Evolutionary conservation across 2,797 vertebrate species (phyloP).

Genomic region (Tadarida brasiliensis): DNA sequence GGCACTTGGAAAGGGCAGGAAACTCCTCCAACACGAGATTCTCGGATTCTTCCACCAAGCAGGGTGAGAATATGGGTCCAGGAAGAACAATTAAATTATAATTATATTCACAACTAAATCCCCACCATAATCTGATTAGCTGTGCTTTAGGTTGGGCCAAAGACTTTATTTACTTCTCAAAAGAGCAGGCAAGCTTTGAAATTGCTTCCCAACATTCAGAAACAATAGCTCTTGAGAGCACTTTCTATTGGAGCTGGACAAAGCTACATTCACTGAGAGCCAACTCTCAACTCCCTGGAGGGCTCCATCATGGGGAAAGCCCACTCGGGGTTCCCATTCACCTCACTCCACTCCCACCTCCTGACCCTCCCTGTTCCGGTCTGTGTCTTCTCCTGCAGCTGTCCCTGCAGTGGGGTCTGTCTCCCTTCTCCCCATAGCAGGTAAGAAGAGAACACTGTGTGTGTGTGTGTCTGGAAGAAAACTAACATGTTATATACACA

Average conservation of each 20-base stretch:
- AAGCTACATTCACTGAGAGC: neutral
- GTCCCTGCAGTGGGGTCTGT: neutral
- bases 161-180: constrained; percentile 34
- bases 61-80: neutral
- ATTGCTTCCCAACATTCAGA: neutral
- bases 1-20: neutral
- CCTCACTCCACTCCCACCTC: neutral
- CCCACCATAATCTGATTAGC: neutral
- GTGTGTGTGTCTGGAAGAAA: neutral
- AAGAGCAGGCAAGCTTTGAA: constrained; percentile 14
- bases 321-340: neutral
- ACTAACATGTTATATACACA: neutral
- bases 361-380: no score
- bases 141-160: neutral
- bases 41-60: neutral
- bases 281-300: neutral
- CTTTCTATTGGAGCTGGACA: neutral
- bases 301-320: neutral
- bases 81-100: neutral
- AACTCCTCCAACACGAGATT: neutral
- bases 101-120: neutral
- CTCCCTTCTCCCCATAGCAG: neutral
- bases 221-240: neutral
- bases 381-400: neutral
- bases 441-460: neutral